Percentiles rank a stretch among this genome's conserved stretches.
phyloP scores from a whole-genome alignment of 2,888 invertebrate species.

The Blomia tropicalis region DNA sequence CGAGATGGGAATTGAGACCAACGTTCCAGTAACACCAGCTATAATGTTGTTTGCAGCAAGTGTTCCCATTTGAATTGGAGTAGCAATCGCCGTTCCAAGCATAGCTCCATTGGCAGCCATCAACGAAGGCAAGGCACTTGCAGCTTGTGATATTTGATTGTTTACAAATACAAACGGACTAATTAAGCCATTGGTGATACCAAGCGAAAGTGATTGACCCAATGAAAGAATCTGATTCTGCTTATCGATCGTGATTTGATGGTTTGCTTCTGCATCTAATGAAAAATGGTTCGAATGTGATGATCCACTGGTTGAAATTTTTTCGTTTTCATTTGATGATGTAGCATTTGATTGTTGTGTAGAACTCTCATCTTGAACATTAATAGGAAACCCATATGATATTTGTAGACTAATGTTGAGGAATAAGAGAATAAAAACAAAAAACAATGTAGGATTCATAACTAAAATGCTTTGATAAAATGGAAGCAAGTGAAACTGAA shows the following conservation, averaged over 20 bases:
- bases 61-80: conserved; percentile 16
- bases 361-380: no score
- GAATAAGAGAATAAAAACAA: no score
- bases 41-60: conserved; percentile 7
- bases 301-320: no score
- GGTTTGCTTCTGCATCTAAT: neutral
- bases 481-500: no score
- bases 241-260: neutral
- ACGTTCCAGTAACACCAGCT: conserved; percentile 13
- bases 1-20: conserved; percentile 18
- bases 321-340: no score
- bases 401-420: no score
- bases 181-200: conserved; percentile 11
- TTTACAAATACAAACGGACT: conserved; percentile 11
- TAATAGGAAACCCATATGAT: no score
- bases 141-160: conserved; percentile 5
- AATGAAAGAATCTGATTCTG: neutral
- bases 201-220: conserved; percentile 6
- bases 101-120: conserved; percentile 19
- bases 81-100: conserved; percentile 18
- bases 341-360: no score
- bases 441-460: no score
- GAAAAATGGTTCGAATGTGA: no score
- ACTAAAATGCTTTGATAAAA: no score
- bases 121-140: conserved; percentile 16